These are phyloP conservation scores for Actinia tenebrosa DNA, from an alignment of 64 coral and sea anemone species.

Conservation along the genomic window DNA sequence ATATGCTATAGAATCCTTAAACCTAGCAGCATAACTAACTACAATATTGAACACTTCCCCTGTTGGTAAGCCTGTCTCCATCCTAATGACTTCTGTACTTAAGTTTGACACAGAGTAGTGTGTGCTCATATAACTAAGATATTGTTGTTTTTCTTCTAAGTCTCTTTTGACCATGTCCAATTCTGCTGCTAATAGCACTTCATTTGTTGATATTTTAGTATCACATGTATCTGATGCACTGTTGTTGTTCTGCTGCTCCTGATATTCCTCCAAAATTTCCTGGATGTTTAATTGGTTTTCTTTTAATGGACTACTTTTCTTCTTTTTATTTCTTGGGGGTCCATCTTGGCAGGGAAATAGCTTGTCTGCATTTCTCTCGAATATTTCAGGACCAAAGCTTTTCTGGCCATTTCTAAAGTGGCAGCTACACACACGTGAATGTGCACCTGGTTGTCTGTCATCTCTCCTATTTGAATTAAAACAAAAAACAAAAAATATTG, in stretches of 20 bases:
- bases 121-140: background rate
- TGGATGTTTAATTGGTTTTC: background rate
- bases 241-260: background rate
- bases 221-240: background rate
- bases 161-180: conserved; percentile 9
- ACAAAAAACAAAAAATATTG: too few species aligned
- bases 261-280: background rate
- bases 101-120: conserved; percentile 8
- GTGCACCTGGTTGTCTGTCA: conserved; percentile 29
- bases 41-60: conserved; percentile 28
- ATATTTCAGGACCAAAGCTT: conserved; percentile 16
- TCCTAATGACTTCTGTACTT: background rate
- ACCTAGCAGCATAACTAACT: background rate
- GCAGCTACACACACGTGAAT: conserved; percentile 38
- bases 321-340: background rate
- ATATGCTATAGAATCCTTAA: conserved; percentile 19
- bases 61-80: conserved; percentile 31
- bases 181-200: conserved; percentile 6
- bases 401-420: conserved; percentile 33
- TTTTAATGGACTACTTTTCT: background rate
- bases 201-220: background rate
- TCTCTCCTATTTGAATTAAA: background rate
- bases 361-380: conserved; percentile 14
- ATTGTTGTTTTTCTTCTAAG: background rate
- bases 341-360: background rate